phyloP scores from a whole-genome alignment of 2,888 invertebrate species.

The Agriopis aurantiaria region DNA sequence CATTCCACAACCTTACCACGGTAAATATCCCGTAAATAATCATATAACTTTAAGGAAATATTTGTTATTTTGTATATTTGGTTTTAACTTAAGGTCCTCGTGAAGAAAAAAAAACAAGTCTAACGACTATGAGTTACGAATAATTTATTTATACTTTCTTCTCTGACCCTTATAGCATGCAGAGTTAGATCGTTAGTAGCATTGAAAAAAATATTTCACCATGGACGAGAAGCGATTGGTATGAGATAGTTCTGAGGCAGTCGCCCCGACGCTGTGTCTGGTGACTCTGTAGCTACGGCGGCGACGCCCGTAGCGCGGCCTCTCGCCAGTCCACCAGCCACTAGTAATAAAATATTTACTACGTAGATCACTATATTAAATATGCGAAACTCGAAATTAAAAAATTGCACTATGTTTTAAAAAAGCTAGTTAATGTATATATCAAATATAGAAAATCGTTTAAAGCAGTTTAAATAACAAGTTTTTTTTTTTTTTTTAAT shows the following conservation, averaged over 20 bases:
- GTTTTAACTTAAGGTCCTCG: too few species aligned
- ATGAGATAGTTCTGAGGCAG: conserved; percentile 47
- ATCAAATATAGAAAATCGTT: too few species aligned
- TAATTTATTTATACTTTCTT: not conserved
- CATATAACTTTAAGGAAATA: too few species aligned
- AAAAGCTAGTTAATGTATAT: too few species aligned
- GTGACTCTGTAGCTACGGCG: conserved; percentile 50
- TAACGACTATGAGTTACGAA: not conserved
- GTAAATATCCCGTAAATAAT: too few species aligned
- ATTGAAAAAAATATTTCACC: conserved; percentile 3
- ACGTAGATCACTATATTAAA: not conserved
- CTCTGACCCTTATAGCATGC: not conserved
- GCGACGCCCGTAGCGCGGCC: conserved; percentile 52
- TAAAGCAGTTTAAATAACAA: too few species aligned
- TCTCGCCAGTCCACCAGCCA: conserved; percentile 50
- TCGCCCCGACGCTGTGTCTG: conserved; percentile 63
- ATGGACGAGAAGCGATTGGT: conserved; percentile 48
- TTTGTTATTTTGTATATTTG: too few species aligned
- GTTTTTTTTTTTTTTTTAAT: too few species aligned
- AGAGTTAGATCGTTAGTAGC: not conserved
- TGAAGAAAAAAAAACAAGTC: not conserved
- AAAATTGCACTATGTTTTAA: too few species aligned
- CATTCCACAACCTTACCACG: too few species aligned
- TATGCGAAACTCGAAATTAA: too few species aligned
- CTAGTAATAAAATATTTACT: conserved; percentile 35